Evolutionary conservation across 2,797 vertebrate species (phyloP), one percentile per base, ranked within the genome.

Genomic region (Hirundo rustica): DNA sequence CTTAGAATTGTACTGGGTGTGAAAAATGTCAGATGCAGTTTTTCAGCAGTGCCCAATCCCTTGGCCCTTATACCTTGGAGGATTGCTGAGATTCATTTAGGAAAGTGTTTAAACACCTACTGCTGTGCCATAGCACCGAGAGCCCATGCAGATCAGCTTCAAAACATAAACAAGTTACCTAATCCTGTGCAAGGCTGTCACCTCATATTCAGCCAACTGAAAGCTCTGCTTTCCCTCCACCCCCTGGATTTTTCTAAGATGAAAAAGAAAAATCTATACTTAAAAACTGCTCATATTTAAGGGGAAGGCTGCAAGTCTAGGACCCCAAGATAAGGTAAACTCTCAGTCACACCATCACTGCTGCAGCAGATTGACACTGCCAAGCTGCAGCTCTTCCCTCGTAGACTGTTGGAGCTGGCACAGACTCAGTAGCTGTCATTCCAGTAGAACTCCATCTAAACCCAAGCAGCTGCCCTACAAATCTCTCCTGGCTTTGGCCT

Each of bases 151-250:
- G 47, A 42, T 13, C 61, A 19, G 60, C 82, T 85, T 23, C 68
- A 88, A 79, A 94, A 48, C 64, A 72, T 65, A 72, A 87, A 79
- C 72, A 83, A 53, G 64, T 89, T 85, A 73, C 16, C 85, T 88
- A 87, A 92, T 66, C 47, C 75, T 44, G 11, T 50, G 71, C 66
- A 54, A 88, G 67, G 47, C 74, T 86, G 58, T 29, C 55, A 38
- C 9, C 45, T 51, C 79, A 15, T 2, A 26, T 5, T 44, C 40
- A 71, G 38, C 54, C 64, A 79, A 42, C 74, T 66, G 67, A 68
- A 67, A 84, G 45, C 45, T 76, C 51, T 44, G 40, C 30, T 87
- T 65, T 42, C 50, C 34, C 18, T 73, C 50, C 40, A 45, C 17
- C 32, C 34, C 30, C 20, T 45, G 29, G 22, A 23, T 66, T 93